Conservation (phyloP, 2,113 vertebrate species). For the Ptilonorhynchus violaceus region DNA sequence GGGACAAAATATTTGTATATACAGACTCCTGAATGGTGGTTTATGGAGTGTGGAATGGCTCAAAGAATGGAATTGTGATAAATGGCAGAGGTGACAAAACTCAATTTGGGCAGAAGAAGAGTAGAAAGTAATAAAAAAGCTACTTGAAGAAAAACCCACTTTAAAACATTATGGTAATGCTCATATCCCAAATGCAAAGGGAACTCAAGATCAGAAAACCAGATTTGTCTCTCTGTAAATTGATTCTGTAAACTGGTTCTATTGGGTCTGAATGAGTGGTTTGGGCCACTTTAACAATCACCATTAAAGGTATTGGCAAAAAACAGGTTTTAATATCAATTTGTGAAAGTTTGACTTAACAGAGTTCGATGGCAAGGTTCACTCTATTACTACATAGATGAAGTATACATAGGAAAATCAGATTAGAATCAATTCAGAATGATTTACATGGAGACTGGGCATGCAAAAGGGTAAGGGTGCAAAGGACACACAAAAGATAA, state of each 20-base stretch:
- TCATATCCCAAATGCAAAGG: background rate
- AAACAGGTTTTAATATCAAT: background rate
- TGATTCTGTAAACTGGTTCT: background rate
- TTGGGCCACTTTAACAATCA: background rate
- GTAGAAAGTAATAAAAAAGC: background rate
- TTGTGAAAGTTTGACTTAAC: background rate
- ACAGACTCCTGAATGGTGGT: background rate
- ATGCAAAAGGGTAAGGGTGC: background rate
- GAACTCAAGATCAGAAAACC: background rate
- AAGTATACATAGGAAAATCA: background rate
- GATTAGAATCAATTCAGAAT: background rate
- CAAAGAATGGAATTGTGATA: background rate
- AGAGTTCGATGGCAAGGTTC: background rate
- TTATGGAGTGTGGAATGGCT: background rate
- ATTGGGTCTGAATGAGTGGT: background rate
- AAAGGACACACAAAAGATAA: background rate
- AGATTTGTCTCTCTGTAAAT: background rate
- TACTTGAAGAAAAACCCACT: background rate
- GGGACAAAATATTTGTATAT: background rate
- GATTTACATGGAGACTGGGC: background rate
- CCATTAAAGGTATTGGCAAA: background rate
- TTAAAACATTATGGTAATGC: background rate
- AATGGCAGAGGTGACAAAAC: background rate
- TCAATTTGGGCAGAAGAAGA: background rate
- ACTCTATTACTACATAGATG: background rate